Evolutionary conservation across 92 coral and sea anemone genomes (phyloP).

Genomic region (Bergia sp.): DNA sequence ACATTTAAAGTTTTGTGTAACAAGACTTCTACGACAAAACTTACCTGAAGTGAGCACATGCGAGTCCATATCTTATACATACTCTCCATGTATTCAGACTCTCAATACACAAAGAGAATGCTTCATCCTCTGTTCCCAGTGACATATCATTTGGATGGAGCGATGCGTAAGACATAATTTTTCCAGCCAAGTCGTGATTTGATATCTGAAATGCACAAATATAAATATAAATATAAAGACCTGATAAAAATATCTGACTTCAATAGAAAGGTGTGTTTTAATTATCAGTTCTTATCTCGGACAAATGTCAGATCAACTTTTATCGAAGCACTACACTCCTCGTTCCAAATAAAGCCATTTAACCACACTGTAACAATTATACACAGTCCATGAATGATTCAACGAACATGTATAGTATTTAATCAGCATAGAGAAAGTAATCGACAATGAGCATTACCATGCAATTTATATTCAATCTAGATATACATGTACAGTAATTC

Average conservation of each 20-base stretch:
- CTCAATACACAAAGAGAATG: conserved; percentile 72
- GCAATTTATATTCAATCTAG: no score
- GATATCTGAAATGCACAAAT: conserved; percentile 61
- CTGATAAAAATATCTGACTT: background rate
- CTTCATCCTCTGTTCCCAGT: conserved; percentile 61
- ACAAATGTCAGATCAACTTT: no score
- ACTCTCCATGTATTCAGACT: conserved; percentile 88
- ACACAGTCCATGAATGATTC: no score
- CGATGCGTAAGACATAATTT: conserved; percentile 79
- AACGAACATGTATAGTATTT: no score
- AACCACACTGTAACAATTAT: no score
- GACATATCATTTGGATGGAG: conserved; percentile 73
- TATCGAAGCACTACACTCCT: no score
- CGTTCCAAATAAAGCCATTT: no score
- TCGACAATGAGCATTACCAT: no score
- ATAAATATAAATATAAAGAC: background rate
- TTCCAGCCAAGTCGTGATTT: conserved; percentile 70
- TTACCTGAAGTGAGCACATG: conserved; percentile 88
- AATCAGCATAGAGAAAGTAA: no score
- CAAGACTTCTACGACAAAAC: background rate
- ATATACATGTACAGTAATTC: no score
- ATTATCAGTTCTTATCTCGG: no score
- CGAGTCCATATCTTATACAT: conserved; percentile 87
- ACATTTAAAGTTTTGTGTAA: no score
- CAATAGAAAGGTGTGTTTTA: background rate